phyloP scores from a whole-genome alignment of 1,140 invertebrate species.

The Zelostemma sp. region DNA sequence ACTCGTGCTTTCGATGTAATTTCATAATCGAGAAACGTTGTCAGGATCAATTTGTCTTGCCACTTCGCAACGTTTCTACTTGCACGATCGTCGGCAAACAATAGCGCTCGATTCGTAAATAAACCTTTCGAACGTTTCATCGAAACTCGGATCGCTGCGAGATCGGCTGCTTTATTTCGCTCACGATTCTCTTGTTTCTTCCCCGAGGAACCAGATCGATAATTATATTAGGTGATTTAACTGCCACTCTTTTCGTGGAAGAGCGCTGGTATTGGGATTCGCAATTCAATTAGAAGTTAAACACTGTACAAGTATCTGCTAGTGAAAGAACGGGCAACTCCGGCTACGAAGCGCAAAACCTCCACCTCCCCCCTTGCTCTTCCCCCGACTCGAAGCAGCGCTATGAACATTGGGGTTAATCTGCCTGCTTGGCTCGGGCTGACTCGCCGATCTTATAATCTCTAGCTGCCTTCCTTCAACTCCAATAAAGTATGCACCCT shows the following conservation, averaged over 20 bases:
- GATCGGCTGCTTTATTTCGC: slow-evolving; percentile 34
- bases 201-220: slow-evolving; percentile 47
- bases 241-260: slow-evolving; percentile 49
- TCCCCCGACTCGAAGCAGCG: background rate
- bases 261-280: slow-evolving; percentile 54
- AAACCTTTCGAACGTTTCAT: too few species aligned
- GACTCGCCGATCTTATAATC: slow-evolving; percentile 56
- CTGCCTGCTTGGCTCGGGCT: slow-evolving; percentile 11
- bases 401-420: slow-evolving; percentile 18
- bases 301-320: slow-evolving; percentile 55
- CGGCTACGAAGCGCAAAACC: slow-evolving; percentile 34
- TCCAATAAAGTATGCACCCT: slow-evolving; percentile 60
- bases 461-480: slow-evolving; percentile 47
- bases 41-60: too few species aligned
- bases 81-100: too few species aligned
- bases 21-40: too few species aligned
- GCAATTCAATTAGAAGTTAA: slow-evolving; percentile 66
- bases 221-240: slow-evolving; percentile 62
- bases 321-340: slow-evolving; percentile 43
- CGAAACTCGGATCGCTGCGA: background rate
- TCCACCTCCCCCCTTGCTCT: background rate
- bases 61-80: too few species aligned
- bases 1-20: too few species aligned
- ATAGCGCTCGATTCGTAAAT: too few species aligned
- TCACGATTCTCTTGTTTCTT: slow-evolving; percentile 47